phyloP scores from a whole-genome alignment of 2,113 vertebrate genomes.

The Empidonax alnorum region DNA sequence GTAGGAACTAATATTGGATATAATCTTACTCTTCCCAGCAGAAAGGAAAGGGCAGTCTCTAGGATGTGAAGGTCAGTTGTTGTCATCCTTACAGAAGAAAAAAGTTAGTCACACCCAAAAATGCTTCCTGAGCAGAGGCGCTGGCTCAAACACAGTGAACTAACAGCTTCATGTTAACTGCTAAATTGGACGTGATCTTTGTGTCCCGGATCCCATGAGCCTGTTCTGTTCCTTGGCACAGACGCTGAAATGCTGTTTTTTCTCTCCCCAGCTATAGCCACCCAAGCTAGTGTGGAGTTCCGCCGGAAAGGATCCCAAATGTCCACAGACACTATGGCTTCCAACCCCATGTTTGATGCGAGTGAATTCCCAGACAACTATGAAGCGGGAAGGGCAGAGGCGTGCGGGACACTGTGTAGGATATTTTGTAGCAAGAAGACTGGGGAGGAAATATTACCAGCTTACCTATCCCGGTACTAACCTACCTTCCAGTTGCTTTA shows the following conservation, averaged over 20 bases:
- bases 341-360: constrained; percentile 90
- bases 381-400: constrained; percentile 93
- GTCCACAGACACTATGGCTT: constrained; percentile 94
- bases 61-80: constrained; percentile 7
- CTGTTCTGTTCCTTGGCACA: constrained; percentile 42
- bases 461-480: constrained; percentile 94
- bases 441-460: constrained; percentile 95
- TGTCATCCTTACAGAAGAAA: constrained; percentile 15
- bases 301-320: constrained; percentile 94
- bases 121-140: constrained; percentile 69
- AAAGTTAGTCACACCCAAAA: constrained; percentile 48
- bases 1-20: background rate
- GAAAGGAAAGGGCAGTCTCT: background rate
- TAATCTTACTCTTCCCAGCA: background rate
- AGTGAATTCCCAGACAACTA: constrained; percentile 96
- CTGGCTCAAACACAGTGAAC: constrained; percentile 64
- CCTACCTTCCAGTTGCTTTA: constrained; percentile 65
- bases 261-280: constrained; percentile 87
- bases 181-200: constrained; percentile 86
- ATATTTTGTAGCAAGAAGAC: constrained; percentile 99
- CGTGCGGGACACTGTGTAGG: constrained; percentile 93
- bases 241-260: constrained; percentile 63
- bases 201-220: constrained; percentile 90
- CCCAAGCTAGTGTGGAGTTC: constrained; percentile 90
- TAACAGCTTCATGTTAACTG: constrained; percentile 70